Percentiles rank a stretch among this genome's conserved stretches.
These are phyloP conservation scores for Nipponia nippon DNA, from an alignment of 2,113 vertebrate species.

Conservation along the genomic window DNA sequence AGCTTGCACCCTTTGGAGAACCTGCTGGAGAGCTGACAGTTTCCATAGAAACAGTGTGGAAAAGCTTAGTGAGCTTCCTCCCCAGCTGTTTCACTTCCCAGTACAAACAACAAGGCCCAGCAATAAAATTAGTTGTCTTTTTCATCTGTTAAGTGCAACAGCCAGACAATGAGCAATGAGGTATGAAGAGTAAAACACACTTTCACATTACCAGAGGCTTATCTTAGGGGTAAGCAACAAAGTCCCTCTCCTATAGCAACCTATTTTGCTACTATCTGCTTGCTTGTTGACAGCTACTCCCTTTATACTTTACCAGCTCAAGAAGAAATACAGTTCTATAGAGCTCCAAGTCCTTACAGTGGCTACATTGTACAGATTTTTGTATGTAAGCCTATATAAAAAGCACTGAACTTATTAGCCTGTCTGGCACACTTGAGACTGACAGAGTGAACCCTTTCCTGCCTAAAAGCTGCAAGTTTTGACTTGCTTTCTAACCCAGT, in stretches of 20 bases:
- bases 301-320: background rate
- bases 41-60: conserved; percentile 24
- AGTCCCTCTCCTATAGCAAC: background rate
- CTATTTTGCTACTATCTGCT: background rate
- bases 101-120: background rate
- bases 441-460: background rate
- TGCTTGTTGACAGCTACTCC: background rate
- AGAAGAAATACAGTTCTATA: background rate
- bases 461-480: background rate
- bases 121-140: accelerated
- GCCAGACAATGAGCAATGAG: background rate
- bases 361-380: background rate
- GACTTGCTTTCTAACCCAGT: background rate
- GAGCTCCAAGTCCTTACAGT: background rate
- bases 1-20: background rate
- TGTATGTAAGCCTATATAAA: background rate
- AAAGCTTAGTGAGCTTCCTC: background rate
- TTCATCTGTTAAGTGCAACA: background rate
- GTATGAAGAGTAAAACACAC: background rate
- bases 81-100: background rate
- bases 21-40: background rate
- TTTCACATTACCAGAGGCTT: background rate
- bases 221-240: background rate
- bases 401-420: background rate
- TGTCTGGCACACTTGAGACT: background rate